Evolutionary conservation across 2,888 invertebrate genomes (phyloP).

Genomic region (Diachrysia chrysitis): DNA sequence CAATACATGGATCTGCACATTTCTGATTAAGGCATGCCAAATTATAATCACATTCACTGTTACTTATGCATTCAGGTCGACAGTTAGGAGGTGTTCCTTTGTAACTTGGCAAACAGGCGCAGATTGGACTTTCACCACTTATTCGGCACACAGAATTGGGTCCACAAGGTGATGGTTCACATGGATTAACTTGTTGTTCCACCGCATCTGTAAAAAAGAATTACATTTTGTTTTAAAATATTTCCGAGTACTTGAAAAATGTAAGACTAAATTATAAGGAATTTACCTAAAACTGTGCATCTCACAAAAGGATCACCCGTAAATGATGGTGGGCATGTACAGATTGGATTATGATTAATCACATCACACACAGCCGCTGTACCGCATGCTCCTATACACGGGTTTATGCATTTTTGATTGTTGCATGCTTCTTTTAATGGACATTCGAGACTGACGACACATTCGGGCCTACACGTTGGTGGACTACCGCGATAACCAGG

Average conservation of each 20-base stretch:
- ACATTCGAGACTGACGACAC: constrained; percentile 93
- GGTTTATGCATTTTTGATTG: constrained; percentile 93
- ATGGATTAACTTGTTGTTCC: constrained; percentile 85
- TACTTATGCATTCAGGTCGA: constrained; percentile 94
- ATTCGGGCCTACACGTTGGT: constrained; percentile 94
- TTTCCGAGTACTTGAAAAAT: neutral
- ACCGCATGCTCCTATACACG: constrained; percentile 94
- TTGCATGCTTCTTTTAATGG: constrained; percentile 92
- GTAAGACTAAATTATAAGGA: neutral
- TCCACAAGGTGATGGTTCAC: constrained; percentile 94
- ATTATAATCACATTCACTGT: constrained; percentile 92
- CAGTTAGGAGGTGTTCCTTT: constrained; percentile 93
- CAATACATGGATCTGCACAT: constrained; percentile 93
- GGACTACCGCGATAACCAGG: constrained; percentile 93
- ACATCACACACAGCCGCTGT: constrained; percentile 92
- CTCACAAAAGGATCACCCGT: constrained; percentile 94
- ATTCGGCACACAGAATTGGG: constrained; percentile 92
- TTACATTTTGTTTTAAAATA: neutral
- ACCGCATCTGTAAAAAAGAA: constrained; percentile 64
- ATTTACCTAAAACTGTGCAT: constrained; percentile 88
- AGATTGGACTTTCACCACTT: constrained; percentile 91
- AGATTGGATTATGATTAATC: constrained; percentile 93
- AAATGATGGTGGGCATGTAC: constrained; percentile 92
- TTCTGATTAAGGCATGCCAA: constrained; percentile 93
- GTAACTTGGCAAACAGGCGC: constrained; percentile 92